Conservation (phyloP, 2,888 invertebrate species). For the Polydrusus pterygomalis region DNA sequence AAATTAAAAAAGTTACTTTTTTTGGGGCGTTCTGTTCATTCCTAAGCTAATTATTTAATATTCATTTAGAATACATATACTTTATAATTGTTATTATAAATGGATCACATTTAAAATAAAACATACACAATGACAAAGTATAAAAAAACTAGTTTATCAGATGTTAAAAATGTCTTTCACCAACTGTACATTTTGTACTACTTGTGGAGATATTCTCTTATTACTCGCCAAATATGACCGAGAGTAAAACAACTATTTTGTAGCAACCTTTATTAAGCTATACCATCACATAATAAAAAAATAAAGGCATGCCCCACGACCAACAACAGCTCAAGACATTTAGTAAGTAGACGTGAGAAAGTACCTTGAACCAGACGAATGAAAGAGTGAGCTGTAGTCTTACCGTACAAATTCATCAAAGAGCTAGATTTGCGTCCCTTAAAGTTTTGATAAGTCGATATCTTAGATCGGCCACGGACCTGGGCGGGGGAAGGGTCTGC, state of each 20-base stretch:
- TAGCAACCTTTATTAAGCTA: slow-evolving; percentile 37
- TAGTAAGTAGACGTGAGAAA: slow-evolving; percentile 43
- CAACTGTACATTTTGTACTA: no score
- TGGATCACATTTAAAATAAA: no score
- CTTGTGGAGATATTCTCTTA: no score
- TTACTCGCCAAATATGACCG: no score
- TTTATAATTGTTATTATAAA: no score
- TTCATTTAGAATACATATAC: no score
- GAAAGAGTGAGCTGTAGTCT: slow-evolving; percentile 73
- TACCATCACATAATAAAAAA: slow-evolving; percentile 41
- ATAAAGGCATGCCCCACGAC: slow-evolving; percentile 55
- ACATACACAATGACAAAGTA: no score
- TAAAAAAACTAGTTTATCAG: no score
- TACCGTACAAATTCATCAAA: slow-evolving; percentile 97
- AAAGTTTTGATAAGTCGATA: slow-evolving; percentile 91
- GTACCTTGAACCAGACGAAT: slow-evolving; percentile 62
- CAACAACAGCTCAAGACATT: slow-evolving; percentile 56
- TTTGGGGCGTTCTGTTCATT: no score
- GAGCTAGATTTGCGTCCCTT: slow-evolving; percentile 94
- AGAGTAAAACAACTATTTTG: slow-evolving; percentile 5
- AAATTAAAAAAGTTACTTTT: no score
- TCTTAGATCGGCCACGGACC: slow-evolving; percentile 89
- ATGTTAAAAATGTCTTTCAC: no score
- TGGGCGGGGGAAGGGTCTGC: slow-evolving; percentile 88
- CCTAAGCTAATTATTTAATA: no score